phyloP scores from a whole-genome alignment of 2,797 vertebrate genomes.

The Scolopax bukidnonensis region DNA sequence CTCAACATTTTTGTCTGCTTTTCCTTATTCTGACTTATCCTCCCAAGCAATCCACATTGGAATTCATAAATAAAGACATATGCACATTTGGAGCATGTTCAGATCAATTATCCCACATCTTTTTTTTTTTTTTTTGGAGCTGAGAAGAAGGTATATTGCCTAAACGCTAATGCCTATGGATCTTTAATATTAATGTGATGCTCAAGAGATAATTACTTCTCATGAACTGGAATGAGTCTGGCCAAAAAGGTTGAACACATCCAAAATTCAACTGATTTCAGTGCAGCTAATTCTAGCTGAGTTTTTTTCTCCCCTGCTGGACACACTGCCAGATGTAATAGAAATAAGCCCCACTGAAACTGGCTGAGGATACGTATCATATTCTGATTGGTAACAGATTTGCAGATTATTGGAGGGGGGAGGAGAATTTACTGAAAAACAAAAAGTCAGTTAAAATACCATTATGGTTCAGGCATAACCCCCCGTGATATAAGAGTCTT shows the following conservation, averaged over 20 bases:
- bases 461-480: background rate
- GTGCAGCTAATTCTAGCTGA: slow-evolving; percentile 50
- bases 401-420: background rate
- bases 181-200: slow-evolving; percentile 69
- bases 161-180: slow-evolving; percentile 52
- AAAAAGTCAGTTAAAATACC: slow-evolving; percentile 18
- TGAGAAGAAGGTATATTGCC: slow-evolving; percentile 57
- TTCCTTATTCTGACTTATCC: slow-evolving; percentile 14
- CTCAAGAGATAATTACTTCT: slow-evolving; percentile 69
- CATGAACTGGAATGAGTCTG: slow-evolving; percentile 57
- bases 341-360: slow-evolving; percentile 48
- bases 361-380: slow-evolving; percentile 52
- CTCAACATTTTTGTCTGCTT: slow-evolving; percentile 35
- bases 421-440: slow-evolving; percentile 15
- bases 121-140: slow-evolving; percentile 25
- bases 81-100: slow-evolving; percentile 55
- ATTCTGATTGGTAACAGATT: slow-evolving; percentile 68
- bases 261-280: slow-evolving; percentile 63
- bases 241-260: slow-evolving; percentile 56
- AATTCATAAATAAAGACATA: slow-evolving; percentile 72
- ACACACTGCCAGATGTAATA: slow-evolving; percentile 66
- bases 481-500: background rate
- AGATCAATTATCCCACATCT: slow-evolving; percentile 58
- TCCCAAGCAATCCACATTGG: slow-evolving; percentile 40
- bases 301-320: background rate